A percentile compares a stretch with the other conserved stretches of the same genome.
phyloP scores from a whole-genome alignment of 2,888 invertebrate species.

The Chironomus riparius region DNA sequence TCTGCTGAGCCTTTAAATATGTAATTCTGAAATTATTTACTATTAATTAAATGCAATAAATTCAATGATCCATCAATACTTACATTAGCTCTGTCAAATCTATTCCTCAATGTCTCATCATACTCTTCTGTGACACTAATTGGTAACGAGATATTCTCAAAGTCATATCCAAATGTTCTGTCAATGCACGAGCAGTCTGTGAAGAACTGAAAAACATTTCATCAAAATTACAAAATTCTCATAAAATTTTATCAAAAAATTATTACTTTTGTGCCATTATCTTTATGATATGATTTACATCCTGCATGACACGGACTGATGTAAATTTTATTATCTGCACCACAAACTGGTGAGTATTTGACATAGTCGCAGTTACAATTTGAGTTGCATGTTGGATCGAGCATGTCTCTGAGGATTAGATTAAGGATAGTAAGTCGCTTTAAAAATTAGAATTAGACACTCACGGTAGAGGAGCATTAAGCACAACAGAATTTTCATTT shows the following conservation, averaged over 20 bases:
- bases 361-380: slow-evolving; percentile 61
- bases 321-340: slow-evolving; percentile 54
- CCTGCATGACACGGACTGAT: slow-evolving; percentile 77
- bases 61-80: background rate
- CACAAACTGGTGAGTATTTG: slow-evolving; percentile 65
- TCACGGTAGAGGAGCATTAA: slow-evolving; percentile 34
- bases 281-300: slow-evolving; percentile 45
- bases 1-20: slow-evolving; percentile 39
- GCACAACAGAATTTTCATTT: slow-evolving; percentile 46
- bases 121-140: background rate
- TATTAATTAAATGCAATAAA: too few relatives aligned
- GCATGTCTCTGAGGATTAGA: background rate
- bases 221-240: background rate
- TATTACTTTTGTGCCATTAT: slow-evolving; percentile 43
- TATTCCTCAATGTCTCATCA: background rate
- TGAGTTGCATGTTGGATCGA: slow-evolving; percentile 47
- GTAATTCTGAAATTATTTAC: background rate
- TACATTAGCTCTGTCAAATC: background rate
- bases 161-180: background rate
- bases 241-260: background rate
- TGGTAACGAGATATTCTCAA: background rate
- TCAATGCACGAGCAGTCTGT: background rate
- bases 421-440: too few relatives aligned
- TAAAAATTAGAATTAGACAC: too few relatives aligned
- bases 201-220: background rate